These are phyloP conservation scores for Collichthys lucidus DNA, from an alignment of 2,113 vertebrate species.

Conservation along the genomic window DNA sequence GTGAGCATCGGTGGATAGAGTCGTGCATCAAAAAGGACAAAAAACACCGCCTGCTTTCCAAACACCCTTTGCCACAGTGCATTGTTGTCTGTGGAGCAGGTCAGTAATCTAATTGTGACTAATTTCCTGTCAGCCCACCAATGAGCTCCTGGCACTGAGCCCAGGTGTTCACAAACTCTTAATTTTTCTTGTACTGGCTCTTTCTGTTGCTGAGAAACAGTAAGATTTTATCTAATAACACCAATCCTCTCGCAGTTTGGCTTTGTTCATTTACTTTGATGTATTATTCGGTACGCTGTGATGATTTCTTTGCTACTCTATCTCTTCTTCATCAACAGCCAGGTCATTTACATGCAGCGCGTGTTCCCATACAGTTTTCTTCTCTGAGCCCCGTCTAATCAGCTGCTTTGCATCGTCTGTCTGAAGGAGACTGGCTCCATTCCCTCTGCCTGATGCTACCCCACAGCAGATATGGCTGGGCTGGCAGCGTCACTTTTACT, in stretches of 20 bases:
- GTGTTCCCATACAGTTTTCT: slow-evolving; percentile 40
- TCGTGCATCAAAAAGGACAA: slow-evolving; percentile 22
- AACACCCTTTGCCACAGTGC: slow-evolving; percentile 24
- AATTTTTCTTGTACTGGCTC: slow-evolving; percentile 7
- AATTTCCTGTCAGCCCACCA: slow-evolving; percentile 66
- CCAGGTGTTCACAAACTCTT: slow-evolving; percentile 34
- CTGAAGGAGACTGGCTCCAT: slow-evolving; percentile 63
- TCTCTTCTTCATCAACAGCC: slow-evolving; percentile 36
- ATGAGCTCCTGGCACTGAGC: slow-evolving; percentile 57
- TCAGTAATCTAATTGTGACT: slow-evolving; percentile 70
- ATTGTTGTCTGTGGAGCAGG: slow-evolving; percentile 41
- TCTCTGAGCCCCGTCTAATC: slow-evolving; percentile 54
- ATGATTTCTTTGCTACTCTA: slow-evolving; percentile 26
- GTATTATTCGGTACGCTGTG: slow-evolving; percentile 14
- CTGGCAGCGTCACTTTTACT: slow-evolving; percentile 64
- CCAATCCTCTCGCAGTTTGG: slow-evolving; percentile 3
- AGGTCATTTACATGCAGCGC: slow-evolving; percentile 45
- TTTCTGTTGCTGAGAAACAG: slow-evolving; percentile 20
- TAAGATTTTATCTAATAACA: neutral
- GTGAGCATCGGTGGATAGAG: neutral
- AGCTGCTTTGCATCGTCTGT: slow-evolving; percentile 67
- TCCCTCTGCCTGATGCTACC: slow-evolving; percentile 57
- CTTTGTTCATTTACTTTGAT: slow-evolving; percentile 8
- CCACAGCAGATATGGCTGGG: slow-evolving; percentile 47
- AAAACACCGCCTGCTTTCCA: slow-evolving; percentile 29